phyloP scores from a whole-genome alignment of 2,888 invertebrate genomes.

The Oscheius myriophilus region DNA sequence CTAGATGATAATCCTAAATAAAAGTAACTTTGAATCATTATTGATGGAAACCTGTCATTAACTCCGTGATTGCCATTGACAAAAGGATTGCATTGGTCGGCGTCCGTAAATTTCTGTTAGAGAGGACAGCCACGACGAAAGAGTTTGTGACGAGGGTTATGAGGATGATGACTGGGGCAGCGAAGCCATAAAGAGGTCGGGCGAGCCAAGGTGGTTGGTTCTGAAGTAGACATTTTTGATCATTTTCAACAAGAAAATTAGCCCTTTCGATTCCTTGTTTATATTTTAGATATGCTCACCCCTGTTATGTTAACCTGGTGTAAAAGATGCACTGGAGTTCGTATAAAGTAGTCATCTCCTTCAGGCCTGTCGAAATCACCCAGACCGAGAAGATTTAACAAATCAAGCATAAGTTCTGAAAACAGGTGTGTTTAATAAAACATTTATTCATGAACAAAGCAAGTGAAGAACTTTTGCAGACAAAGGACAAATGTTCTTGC shows the following conservation, averaged over 20 bases:
- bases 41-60: slow-evolving; percentile 44
- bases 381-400: slow-evolving; percentile 22
- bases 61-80: slow-evolving; percentile 51
- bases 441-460: too few relatives aligned
- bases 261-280: background rate
- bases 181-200: slow-evolving; percentile 43
- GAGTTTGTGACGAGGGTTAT: slow-evolving; percentile 48
- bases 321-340: background rate
- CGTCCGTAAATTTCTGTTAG: slow-evolving; percentile 45
- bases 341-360: background rate
- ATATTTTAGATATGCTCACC: slow-evolving; percentile 3
- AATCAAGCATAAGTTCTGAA: slow-evolving; percentile 7
- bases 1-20: slow-evolving; percentile 40
- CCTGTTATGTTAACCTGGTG: slow-evolving; percentile 21
- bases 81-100: slow-evolving; percentile 54
- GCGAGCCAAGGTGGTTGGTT: slow-evolving; percentile 34
- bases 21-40: slow-evolving; percentile 1
- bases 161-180: slow-evolving; percentile 42
- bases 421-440: too few relatives aligned
- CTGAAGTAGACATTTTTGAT: slow-evolving; percentile 7
- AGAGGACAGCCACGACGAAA: slow-evolving; percentile 45
- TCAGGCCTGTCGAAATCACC: slow-evolving; percentile 18
- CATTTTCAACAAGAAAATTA: background rate
- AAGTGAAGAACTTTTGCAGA: too few relatives aligned
- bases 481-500: too few relatives aligned